phyloP scores from a whole-genome alignment of 2,888 invertebrate genomes.

The Chalcis sispes region DNA sequence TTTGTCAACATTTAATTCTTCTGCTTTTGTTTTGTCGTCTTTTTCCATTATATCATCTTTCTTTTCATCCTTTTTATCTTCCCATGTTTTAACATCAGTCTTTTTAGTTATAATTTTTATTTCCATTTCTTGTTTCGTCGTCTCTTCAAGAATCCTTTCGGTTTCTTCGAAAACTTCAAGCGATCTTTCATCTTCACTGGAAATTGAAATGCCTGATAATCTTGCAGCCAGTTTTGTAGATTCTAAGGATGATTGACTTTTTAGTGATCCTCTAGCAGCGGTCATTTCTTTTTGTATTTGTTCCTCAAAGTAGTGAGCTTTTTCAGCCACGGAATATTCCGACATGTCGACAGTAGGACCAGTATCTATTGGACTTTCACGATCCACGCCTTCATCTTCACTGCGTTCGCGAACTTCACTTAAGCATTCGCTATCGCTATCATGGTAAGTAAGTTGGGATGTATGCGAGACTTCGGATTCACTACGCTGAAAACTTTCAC shows the following conservation, averaged over 20 bases:
- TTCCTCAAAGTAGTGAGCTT: conserved; percentile 80
- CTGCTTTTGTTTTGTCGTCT: neutral
- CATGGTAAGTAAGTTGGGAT: conserved; percentile 71
- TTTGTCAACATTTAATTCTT: conserved; percentile 38
- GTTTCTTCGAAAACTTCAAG: conserved; percentile 53
- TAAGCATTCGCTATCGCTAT: conserved; percentile 71
- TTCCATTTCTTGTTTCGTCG: conserved; percentile 19
- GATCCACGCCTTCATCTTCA: conserved; percentile 64
- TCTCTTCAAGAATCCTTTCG: conserved; percentile 46
- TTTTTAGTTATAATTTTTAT: conserved; percentile 26
- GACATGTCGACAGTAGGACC: conserved; percentile 76
- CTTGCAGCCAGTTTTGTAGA: conserved; percentile 41
- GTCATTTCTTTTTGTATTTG: conserved; percentile 80
- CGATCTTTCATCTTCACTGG: conserved; percentile 54
- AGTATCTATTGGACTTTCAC: conserved; percentile 62
- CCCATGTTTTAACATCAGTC: conserved; percentile 37
- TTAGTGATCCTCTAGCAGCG: conserved; percentile 60
- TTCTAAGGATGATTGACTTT: conserved; percentile 59
- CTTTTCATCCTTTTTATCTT: conserved; percentile 42
- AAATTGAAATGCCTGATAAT: conserved; percentile 52
- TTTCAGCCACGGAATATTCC: conserved; percentile 78
- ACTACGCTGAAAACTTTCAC: conserved; percentile 72
- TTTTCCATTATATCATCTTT: conserved; percentile 41
- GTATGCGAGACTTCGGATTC: conserved; percentile 72
- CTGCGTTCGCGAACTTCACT: conserved; percentile 63